Evolutionary conservation across 2,888 invertebrate species (phyloP).

Genomic region (Capitulum mitella): DNA sequence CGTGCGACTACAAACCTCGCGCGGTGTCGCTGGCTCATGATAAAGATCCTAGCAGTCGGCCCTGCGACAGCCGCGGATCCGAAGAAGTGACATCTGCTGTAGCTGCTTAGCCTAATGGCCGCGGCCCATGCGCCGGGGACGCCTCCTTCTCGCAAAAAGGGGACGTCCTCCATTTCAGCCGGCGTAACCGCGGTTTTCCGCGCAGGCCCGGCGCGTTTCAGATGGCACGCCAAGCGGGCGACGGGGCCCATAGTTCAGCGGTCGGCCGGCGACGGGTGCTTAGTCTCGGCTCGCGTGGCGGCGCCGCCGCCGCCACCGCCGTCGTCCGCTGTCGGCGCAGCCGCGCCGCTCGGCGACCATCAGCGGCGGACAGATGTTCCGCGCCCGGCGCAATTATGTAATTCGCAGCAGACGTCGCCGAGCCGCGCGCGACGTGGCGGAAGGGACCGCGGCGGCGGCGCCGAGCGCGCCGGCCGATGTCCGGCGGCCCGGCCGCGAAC

Average conservation of each 20-base stretch:
- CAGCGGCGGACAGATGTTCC: slow-evolving; percentile 6
- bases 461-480: too few relatives aligned
- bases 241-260: background rate
- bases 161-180: background rate
- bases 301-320: background rate
- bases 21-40: too few relatives aligned
- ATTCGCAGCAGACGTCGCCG: background rate
- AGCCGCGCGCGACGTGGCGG: background rate
- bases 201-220: background rate
- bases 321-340: background rate
- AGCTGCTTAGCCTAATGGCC: background rate
- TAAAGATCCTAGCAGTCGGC: too few relatives aligned
- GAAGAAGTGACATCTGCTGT: background rate
- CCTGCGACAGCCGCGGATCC: too few relatives aligned
- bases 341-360: background rate
- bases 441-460: too few relatives aligned
- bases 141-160: background rate
- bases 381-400: background rate
- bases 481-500: too few relatives aligned
- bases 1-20: too few relatives aligned
- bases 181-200: background rate
- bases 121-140: background rate
- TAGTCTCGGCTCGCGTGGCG: background rate
- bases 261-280: background rate
- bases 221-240: background rate